These are phyloP conservation scores for Pomatorhinus ruficollis DNA, from an alignment of 2,113 vertebrate species.

Conservation along the genomic window DNA sequence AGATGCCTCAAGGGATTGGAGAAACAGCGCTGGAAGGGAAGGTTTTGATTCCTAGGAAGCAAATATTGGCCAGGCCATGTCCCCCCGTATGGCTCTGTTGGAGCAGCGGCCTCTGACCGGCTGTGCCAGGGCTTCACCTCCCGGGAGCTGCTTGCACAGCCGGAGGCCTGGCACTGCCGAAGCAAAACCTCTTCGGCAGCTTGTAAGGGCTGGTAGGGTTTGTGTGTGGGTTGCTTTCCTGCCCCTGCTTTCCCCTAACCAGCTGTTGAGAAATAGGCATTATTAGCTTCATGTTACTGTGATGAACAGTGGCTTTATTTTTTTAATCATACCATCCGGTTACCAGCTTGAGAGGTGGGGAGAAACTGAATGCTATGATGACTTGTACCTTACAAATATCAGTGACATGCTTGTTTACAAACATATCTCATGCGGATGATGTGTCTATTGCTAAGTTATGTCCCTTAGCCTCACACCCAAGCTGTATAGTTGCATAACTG, in stretches of 20 bases:
- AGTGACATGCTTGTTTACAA: not conserved
- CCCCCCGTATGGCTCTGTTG: fast-evolving
- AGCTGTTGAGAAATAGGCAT: not conserved
- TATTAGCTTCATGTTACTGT: not conserved
- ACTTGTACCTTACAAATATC: not conserved
- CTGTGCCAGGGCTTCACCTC: not conserved
- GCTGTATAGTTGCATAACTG: constrained; percentile 16
- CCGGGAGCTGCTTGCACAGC: not conserved
- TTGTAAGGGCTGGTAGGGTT: not conserved
- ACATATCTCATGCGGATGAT: not conserved
- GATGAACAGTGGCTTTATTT: not conserved
- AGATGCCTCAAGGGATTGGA: not conserved
- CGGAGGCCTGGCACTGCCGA: fast-evolving
- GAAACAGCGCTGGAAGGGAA: not conserved
- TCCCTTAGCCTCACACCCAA: not conserved
- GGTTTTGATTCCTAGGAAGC: not conserved
- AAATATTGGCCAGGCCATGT: fast-evolving
- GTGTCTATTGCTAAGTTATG: not conserved
- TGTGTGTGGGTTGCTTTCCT: fast-evolving
- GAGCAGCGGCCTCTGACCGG: not conserved
- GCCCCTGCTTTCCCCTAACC: not conserved
- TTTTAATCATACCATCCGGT: not conserved
- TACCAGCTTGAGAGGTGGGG: not conserved
- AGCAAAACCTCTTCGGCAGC: not conserved
- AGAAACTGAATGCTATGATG: not conserved